Evolutionary conservation across 2,888 invertebrate species (phyloP).

Genomic region (Drosophila algonquin): DNA sequence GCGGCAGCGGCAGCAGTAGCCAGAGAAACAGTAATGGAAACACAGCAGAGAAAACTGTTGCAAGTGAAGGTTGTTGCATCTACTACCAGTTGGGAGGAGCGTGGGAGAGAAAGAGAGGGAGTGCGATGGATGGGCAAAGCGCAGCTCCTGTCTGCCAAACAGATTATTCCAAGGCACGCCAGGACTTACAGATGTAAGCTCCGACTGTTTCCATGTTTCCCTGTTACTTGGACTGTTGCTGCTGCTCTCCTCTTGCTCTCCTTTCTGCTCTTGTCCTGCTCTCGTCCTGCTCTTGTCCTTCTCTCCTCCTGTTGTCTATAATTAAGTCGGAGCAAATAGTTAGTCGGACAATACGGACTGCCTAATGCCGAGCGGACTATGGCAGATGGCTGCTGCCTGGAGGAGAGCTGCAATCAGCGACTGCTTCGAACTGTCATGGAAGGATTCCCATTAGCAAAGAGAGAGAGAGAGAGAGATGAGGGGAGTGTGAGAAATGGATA

Average conservation of each 20-base stretch:
- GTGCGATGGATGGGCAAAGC: not conserved
- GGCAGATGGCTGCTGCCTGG: slow-evolving; percentile 6
- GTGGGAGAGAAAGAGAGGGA: too few relatives aligned
- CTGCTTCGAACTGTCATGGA: slow-evolving; percentile 24
- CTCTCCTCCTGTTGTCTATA: slow-evolving; percentile 42
- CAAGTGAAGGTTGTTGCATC: slow-evolving; percentile 23
- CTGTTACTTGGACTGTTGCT: slow-evolving; percentile 2
- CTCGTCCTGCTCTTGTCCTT: not conserved
- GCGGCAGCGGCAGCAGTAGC: not conserved
- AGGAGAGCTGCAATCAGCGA: not conserved
- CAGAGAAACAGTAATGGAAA: slow-evolving; percentile 40
- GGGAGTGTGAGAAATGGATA: slow-evolving; percentile 2
- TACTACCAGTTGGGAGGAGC: not conserved
- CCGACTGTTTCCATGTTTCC: not conserved
- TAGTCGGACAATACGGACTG: slow-evolving; percentile 27
- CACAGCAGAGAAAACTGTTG: slow-evolving; percentile 1
- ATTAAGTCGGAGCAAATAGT: slow-evolving; percentile 63
- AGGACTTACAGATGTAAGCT: slow-evolving; percentile 66
- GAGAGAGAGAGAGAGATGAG: slow-evolving; percentile 6
- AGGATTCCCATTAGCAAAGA: not conserved
- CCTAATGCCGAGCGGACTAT: slow-evolving; percentile 9
- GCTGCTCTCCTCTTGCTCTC: not conserved
- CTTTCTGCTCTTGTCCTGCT: not conserved
- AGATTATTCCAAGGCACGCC: slow-evolving; percentile 59
- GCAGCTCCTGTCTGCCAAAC: not conserved